Conservation (phyloP, 2,113 vertebrate species). For the Octodon degus region DNA sequence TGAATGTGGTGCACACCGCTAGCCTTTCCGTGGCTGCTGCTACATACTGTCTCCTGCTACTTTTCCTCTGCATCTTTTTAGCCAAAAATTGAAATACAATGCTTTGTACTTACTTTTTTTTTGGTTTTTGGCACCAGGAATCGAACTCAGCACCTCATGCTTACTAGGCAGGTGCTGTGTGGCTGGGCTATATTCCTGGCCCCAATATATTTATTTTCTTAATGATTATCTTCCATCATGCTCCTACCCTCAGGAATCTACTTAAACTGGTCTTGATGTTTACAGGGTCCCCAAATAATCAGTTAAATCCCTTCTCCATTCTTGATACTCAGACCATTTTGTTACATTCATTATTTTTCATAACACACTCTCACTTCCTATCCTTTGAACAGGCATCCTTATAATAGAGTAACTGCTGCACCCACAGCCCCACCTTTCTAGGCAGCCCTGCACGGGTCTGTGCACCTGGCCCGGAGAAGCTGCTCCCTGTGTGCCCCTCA, state of each 20-base stretch:
- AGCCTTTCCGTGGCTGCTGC: background rate
- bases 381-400: background rate
- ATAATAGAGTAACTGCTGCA: background rate
- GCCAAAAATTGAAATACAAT: background rate
- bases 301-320: background rate
- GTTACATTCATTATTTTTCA: background rate
- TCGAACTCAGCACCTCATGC: too few species aligned
- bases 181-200: too few species aligned
- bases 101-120: background rate
- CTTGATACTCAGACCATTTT: background rate
- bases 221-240: background rate
- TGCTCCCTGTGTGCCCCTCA: too few species aligned
- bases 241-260: background rate
- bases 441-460: background rate
- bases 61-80: background rate
- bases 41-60: background rate
- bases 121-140: too few species aligned
- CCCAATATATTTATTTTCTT: background rate
- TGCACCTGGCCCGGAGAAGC: too few species aligned
- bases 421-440: background rate
- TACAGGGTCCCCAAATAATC: background rate
- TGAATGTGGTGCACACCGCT: too few species aligned
- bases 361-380: background rate
- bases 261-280: background rate
- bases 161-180: too few species aligned